Conservation (phyloP, 2,113 vertebrate species). For the Vulpes ferrilata region DNA sequence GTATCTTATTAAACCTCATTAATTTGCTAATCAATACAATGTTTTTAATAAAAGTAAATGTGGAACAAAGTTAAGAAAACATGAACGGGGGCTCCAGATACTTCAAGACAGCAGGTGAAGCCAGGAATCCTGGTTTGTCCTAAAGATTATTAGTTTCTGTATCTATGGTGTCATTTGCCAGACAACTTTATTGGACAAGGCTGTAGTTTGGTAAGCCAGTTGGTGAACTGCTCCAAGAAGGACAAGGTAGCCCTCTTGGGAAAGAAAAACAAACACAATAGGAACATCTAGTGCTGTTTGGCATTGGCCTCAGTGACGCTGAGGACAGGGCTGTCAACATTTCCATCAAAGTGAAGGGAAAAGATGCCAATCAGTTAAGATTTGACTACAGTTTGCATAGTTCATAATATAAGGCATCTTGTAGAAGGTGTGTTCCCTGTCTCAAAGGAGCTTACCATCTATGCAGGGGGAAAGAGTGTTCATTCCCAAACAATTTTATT, state of each 20-base stretch:
- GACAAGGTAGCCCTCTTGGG: constrained; percentile 70
- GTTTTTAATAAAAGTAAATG: constrained; percentile 4
- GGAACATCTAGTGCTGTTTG: constrained; percentile 76
- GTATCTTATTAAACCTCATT: background rate
- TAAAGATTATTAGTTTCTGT: constrained; percentile 48
- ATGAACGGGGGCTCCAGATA: background rate
- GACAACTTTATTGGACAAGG: constrained; percentile 13
- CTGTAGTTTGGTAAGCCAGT: background rate
- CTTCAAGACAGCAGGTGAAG: background rate
- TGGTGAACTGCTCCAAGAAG: background rate
- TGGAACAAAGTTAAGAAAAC: background rate
- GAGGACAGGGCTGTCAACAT: background rate
- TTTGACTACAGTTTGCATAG: background rate
- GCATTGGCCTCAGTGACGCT: constrained; percentile 18
- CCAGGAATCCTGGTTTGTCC: background rate
- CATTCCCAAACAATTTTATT: constrained; percentile 7
- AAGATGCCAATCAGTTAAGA: background rate
- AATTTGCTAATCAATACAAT: background rate
- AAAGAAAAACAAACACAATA: constrained; percentile 77
- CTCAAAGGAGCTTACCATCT: background rate
- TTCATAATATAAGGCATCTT: background rate
- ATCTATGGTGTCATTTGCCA: background rate
- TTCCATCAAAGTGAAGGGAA: background rate
- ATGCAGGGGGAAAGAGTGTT: background rate
- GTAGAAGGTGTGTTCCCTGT: background rate